Evolutionary conservation across 2,113 vertebrate genomes (phyloP), one percentile per base, ranked within the genome.

Genomic region (Lucifuga dentata): DNA sequence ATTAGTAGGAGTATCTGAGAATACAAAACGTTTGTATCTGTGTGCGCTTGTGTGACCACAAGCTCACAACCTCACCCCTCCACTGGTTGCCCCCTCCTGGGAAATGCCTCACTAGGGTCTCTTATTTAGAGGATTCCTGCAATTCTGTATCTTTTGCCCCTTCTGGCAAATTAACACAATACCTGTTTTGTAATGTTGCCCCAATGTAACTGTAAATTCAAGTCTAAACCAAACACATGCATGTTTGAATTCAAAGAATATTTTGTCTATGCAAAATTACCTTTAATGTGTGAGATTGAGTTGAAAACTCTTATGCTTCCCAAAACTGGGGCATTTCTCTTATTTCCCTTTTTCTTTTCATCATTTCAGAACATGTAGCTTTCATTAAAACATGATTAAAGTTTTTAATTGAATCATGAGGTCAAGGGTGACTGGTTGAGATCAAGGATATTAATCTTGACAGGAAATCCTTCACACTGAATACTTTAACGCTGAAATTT

Each of bases 1-100:
- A 91, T 93, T 90, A 91, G 90, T 86, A 90, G 72, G 80, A 90
- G 88, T 85, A 88, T 73, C 70, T 80, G 68, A 76, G 81, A 92
- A 90, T 89, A 90, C 45, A 21, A 76, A 84, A 71, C 63, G 19
- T 26, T 62, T 60, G 46, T 64, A 13, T 73, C 46, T 53, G 2
- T 73, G 19, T 71, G 45, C 20, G 41, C 2, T 16, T 44, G 16
- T n/a, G 26, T 29, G 20, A 8, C 62, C 69, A 26, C 19, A 41
- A 39, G 23, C 67, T 75, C 73, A 77, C 69, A 72, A 73, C 83
- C 70, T 32, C 63, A 62, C 49, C 81, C 78, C 48, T 68, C 40
- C 81, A 83, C 59, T 62, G 41, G 1, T n/a, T 50, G 5, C 57
- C 57, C 78, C 84, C 86, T 44, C 38, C 81, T 78, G 85, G 45